A percentile compares a stretch with the other conserved stretches of the same genome.
These are phyloP conservation scores for Geopemphigus sp. DNA, from an alignment of 1,140 invertebrate genomes.

Conservation along the genomic window DNA sequence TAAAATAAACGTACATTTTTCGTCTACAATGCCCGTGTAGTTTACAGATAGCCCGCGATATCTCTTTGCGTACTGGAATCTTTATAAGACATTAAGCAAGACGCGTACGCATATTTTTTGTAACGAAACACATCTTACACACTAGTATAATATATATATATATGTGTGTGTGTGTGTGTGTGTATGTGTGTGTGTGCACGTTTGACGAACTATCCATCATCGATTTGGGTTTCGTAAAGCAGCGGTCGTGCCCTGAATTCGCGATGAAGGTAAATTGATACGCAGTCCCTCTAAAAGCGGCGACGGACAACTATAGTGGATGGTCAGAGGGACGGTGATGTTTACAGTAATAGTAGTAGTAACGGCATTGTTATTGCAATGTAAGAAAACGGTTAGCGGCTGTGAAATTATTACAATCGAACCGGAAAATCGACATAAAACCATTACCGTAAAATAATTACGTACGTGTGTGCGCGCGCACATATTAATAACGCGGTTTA, in stretches of 20 bases:
- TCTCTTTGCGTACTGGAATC: too few relatives aligned
- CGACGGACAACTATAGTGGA: slow-evolving; percentile 13
- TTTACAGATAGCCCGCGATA: too few relatives aligned
- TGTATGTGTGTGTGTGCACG: neutral
- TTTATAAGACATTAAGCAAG: neutral
- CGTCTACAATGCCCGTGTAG: too few relatives aligned
- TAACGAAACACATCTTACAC: too few relatives aligned
- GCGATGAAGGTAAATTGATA: too few relatives aligned
- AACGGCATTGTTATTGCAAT: neutral
- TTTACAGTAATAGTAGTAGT: neutral
- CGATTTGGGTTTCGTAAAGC: slow-evolving; percentile 31
- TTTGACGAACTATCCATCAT: slow-evolving; percentile 43
- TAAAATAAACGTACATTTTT: too few relatives aligned
- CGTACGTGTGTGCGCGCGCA: neutral
- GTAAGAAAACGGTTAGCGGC: neutral
- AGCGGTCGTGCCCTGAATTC: slow-evolving; percentile 32
- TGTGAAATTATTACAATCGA: slow-evolving; percentile 16
- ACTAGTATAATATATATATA: neutral
- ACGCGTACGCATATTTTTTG: slow-evolving; percentile 23
- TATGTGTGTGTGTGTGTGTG: too few relatives aligned
- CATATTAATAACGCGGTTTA: too few relatives aligned
- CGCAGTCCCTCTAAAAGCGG: slow-evolving; percentile 12
- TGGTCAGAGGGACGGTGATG: neutral
- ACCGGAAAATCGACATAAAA: slow-evolving; percentile 32
- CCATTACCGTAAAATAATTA: neutral